Percentiles rank a stretch among this genome's conserved stretches.
Evolutionary conservation across 1,140 invertebrate genomes (phyloP).

Genomic region (Calliphora vicina): DNA sequence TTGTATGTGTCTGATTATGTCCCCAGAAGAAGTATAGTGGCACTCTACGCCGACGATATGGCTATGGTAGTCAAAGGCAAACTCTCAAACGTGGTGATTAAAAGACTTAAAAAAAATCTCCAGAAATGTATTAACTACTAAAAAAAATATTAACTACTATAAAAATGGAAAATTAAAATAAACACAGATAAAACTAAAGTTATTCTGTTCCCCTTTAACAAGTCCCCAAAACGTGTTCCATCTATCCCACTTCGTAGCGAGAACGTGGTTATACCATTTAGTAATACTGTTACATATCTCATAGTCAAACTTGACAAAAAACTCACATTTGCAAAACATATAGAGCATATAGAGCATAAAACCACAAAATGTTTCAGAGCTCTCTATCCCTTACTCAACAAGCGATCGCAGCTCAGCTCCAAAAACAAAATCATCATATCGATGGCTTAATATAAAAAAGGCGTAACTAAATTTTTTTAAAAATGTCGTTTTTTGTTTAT

Average conservation of each 20-base stretch:
- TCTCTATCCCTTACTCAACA: neutral
- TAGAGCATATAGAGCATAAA: neutral
- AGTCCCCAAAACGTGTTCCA: neutral
- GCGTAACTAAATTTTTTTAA: no score
- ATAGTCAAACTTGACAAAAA: neutral
- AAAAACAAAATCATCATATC: neutral
- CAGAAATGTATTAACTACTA: neutral
- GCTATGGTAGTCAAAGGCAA: neutral
- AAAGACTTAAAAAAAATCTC: neutral
- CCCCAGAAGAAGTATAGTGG: neutral
- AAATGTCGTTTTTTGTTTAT: no score
- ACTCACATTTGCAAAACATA: neutral
- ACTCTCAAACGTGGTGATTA: neutral
- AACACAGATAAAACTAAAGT: neutral
- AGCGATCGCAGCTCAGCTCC: neutral
- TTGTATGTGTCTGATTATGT: no score
- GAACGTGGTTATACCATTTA: neutral
- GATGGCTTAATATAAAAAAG: no score
- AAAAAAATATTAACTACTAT: no score
- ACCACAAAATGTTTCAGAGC: neutral
- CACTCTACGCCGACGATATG: neutral
- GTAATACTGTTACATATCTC: neutral
- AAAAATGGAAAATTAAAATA: constrained; percentile 1
- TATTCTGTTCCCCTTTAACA: neutral
- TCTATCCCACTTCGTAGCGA: neutral